Percentiles rank a stretch among this genome's conserved stretches.
phyloP scores from a whole-genome alignment of 2,113 vertebrate species.

The Phylloscopus whistleri region DNA sequence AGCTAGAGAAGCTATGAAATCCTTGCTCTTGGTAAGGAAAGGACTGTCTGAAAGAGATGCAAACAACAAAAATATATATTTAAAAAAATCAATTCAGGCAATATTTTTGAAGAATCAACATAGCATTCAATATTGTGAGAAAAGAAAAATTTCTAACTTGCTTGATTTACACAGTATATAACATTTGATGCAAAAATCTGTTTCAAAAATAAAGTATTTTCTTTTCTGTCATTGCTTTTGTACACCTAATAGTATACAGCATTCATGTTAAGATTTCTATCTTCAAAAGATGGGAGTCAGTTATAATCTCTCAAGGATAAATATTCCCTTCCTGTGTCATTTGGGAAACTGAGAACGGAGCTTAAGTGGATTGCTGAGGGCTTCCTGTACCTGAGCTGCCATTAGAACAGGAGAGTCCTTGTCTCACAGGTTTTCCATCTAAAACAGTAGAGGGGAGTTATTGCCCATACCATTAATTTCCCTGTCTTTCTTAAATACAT shows the following conservation, averaged over 20 bases:
- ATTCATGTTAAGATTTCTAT: neutral
- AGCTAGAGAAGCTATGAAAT: neutral
- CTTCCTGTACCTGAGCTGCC: neutral
- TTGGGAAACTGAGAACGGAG: neutral
- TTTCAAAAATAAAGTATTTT: neutral
- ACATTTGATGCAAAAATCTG: slow-evolving; percentile 22
- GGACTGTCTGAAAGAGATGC: neutral
- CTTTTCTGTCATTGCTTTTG: slow-evolving; percentile 5
- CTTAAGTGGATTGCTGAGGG: neutral
- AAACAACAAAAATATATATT: neutral
- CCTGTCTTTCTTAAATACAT: slow-evolving; percentile 6
- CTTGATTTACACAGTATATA: neutral
- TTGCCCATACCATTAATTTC: slow-evolving; percentile 11
- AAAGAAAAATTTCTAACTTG: neutral
- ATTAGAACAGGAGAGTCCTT: neutral
- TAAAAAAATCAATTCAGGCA: neutral
- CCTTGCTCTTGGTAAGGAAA: neutral
- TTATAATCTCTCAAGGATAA: neutral
- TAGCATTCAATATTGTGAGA: neutral
- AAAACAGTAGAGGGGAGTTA: neutral
- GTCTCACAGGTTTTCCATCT: neutral
- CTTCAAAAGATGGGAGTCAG: neutral
- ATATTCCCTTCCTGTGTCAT: neutral
- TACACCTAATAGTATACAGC: neutral
- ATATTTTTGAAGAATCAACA: neutral